Base-by-base conservation (phyloP, 2,888 invertebrate genomes). In the Hyalella azteca region DNA sequence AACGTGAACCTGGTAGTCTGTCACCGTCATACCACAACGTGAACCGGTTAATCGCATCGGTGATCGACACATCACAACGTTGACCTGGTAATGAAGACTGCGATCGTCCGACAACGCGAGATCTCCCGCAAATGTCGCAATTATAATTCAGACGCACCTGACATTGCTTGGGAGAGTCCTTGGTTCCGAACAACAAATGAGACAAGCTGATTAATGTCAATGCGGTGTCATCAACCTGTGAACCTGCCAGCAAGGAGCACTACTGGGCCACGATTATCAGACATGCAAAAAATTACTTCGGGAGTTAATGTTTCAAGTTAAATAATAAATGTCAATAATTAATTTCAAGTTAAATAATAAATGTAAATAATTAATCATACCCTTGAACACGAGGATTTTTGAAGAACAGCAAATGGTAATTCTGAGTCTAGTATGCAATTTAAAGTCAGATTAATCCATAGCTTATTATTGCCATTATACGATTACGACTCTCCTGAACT, bases 131-230 rank as follows among this genome's bases (percentile, higher is more conserved):
- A 36, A 19, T n/a, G 66, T 11, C 45, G 66, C 66, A 66, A 66
- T 66, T 66, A 66, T 36, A 29, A 36, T 32, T 36, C 36, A n/a
- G n/a, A n/a, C n/a, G n/a, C 36, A 36, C n/a, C 36, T 29, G 54
- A 22, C 26, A 22, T 36, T 7, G 66, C 66, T 13, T 66, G 66
- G 66, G 66, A 66, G 29, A 66, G 66, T 66, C 66, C 66, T 66
- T 36, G 66, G 19, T 36, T 19, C 19, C 32, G 19, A 36, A 66
- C 32, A 66, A 66, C 66, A 66, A 66, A 66, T 66, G 66, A 32
- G 66, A 15, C 19, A 19, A 5, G 39, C 39, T 22, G 29, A 66
- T 66, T 54, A 54, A 54, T 54, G 26, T 26, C 4, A 22, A 26
- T 26, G 54, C 26, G 1, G 54, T 13, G 54, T 54, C 26, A 54